phyloP scores from a whole-genome alignment of 2,797 vertebrate genomes.

The Lophotriccus pileatus region DNA sequence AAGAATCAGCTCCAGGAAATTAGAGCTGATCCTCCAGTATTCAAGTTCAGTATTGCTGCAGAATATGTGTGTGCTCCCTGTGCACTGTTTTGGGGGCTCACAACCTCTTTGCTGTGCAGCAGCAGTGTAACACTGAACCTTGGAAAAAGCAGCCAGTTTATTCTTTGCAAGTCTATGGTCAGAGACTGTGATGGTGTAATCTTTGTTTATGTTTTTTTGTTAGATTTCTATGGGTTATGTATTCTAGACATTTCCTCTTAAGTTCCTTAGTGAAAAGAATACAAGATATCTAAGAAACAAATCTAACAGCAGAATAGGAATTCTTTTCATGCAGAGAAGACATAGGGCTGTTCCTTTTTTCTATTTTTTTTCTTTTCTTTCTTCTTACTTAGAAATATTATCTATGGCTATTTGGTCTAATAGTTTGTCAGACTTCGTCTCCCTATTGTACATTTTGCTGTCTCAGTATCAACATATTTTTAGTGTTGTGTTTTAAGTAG shows the following conservation, averaged over 20 bases:
- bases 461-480: not conserved
- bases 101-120: not conserved
- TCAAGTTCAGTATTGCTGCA: not conserved
- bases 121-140: not conserved
- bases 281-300: not conserved
- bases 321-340: not conserved
- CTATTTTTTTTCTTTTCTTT: fast-evolving
- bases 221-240: not conserved
- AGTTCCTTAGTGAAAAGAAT: not conserved
- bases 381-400: not conserved
- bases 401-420: not conserved
- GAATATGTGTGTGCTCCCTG: not conserved
- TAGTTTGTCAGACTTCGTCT: not conserved
- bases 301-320: not conserved
- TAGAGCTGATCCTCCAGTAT: not conserved
- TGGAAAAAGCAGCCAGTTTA: not conserved
- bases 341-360: not conserved
- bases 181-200: not conserved
- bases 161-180: not conserved
- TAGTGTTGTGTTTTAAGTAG: not conserved
- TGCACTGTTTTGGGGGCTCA: not conserved
- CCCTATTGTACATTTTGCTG: not conserved
- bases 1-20: not conserved
- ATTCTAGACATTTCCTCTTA: not conserved
- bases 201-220: not conserved